These are phyloP conservation scores for Drosophila lutescens DNA, from an alignment of 2,888 invertebrate genomes.

Conservation along the genomic window DNA sequence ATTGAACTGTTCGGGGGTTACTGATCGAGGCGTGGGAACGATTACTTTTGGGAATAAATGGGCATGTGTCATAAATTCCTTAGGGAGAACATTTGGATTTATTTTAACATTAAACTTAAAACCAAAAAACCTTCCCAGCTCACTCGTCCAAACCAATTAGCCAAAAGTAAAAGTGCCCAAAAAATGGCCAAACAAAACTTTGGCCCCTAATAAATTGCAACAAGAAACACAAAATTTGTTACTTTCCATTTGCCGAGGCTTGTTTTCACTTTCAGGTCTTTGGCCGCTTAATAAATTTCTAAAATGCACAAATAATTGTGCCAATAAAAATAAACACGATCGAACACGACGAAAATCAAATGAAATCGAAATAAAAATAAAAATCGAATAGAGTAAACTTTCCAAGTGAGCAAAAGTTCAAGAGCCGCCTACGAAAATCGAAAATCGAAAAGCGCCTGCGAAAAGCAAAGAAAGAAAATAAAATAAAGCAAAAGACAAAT, in stretches of 20 bases:
- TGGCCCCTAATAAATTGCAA: conserved; percentile 26
- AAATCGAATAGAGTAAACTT: conserved; percentile 54
- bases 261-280: conserved; percentile 57
- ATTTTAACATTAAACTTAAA: too few relatives aligned
- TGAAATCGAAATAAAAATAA: conserved; percentile 20
- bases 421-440: conserved; percentile 68
- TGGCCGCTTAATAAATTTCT: conserved; percentile 75
- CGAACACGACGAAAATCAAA: conserved; percentile 18
- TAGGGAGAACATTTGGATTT: too few relatives aligned
- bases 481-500: conserved; percentile 41
- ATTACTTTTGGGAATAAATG: background rate
- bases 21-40: conserved; percentile 36
- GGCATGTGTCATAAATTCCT: background rate
- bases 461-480: conserved; percentile 49
- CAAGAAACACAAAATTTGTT: conserved; percentile 20
- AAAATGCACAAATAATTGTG: conserved; percentile 79
- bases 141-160: background rate
- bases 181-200: conserved; percentile 6
- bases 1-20: conserved; percentile 15
- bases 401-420: conserved; percentile 72
- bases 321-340: conserved; percentile 76
- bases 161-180: conserved; percentile 36
- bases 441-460: conserved; percentile 63
- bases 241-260: conserved; percentile 40
- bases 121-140: background rate